These are phyloP conservation scores for Pheosia tremula DNA, from an alignment of 2,888 invertebrate genomes.

Conservation along the genomic window DNA sequence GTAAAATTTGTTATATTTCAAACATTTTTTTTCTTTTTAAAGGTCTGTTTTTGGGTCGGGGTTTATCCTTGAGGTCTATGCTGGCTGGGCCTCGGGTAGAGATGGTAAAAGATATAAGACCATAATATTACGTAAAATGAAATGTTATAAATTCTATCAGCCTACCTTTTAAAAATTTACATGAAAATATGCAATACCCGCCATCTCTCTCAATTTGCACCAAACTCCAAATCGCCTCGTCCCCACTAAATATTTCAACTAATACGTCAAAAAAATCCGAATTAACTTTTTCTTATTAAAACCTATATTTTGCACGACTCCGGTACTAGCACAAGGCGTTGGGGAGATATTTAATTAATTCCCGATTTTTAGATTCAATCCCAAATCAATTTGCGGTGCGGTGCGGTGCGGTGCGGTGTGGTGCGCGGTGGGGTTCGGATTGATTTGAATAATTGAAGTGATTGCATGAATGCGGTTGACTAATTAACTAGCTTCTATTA, in stretches of 20 bases:
- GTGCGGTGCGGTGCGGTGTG: constrained; percentile 26
- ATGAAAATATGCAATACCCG: too few species aligned
- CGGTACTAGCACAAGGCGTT: background rate
- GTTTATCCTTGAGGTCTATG: too few species aligned
- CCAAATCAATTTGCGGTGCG: constrained; percentile 34
- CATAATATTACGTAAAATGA: too few species aligned
- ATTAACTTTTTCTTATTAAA: constrained; percentile 9
- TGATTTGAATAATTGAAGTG: constrained; percentile 41
- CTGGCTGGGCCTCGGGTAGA: too few species aligned
- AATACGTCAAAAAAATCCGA: constrained; percentile 13
- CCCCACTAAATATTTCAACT: constrained; percentile 35
- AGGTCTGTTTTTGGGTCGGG: too few species aligned
- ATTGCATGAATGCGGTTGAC: constrained; percentile 36
- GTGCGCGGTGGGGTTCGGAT: constrained; percentile 27
- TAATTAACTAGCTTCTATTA: constrained; percentile 25
- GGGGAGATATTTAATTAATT: constrained; percentile 23
- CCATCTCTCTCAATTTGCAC: constrained; percentile 10
- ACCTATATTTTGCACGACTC: constrained; percentile 7
- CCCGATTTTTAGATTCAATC: constrained; percentile 36
- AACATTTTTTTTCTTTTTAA: too few species aligned
- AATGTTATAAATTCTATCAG: too few species aligned
- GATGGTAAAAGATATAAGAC: too few species aligned
- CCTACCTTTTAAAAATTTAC: too few species aligned
- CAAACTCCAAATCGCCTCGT: constrained; percentile 27
- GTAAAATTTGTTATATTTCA: too few species aligned